phyloP scores from a whole-genome alignment of 2,113 vertebrate species.

The Candoia aspera region DNA sequence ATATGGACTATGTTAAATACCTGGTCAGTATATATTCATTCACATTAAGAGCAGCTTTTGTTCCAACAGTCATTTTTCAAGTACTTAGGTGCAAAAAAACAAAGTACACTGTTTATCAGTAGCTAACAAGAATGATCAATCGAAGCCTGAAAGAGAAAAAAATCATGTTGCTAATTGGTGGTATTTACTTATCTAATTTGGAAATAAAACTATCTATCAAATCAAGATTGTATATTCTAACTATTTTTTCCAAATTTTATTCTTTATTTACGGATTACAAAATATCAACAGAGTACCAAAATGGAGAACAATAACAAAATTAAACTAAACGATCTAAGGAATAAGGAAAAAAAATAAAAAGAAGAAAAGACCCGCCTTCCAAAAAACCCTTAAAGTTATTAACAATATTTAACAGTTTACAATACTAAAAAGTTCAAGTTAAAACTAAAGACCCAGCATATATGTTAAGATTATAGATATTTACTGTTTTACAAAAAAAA shows the following conservation, averaged over 20 bases:
- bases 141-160: not conserved
- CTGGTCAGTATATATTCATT: not conserved
- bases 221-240: not conserved
- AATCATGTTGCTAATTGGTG: not conserved
- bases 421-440: too few relatives aligned
- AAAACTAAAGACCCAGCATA: too few relatives aligned
- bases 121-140: not conserved
- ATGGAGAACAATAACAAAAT: too few relatives aligned
- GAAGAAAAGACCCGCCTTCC: too few relatives aligned
- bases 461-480: too few relatives aligned
- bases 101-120: not conserved
- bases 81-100: not conserved
- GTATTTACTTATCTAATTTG: not conserved
- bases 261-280: too few relatives aligned
- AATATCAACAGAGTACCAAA: too few relatives aligned
- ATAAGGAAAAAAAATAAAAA: too few relatives aligned
- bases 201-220: not conserved
- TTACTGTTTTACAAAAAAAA: too few relatives aligned
- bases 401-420: too few relatives aligned
- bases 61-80: not conserved
- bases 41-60: not conserved
- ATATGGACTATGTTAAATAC: not conserved
- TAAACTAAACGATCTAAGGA: too few relatives aligned
- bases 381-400: too few relatives aligned
- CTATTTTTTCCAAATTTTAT: not conserved